Evolutionary conservation across 2,888 invertebrate genomes (phyloP), one percentile per base, ranked within the genome.

Genomic region (Meteorus colon): DNA sequence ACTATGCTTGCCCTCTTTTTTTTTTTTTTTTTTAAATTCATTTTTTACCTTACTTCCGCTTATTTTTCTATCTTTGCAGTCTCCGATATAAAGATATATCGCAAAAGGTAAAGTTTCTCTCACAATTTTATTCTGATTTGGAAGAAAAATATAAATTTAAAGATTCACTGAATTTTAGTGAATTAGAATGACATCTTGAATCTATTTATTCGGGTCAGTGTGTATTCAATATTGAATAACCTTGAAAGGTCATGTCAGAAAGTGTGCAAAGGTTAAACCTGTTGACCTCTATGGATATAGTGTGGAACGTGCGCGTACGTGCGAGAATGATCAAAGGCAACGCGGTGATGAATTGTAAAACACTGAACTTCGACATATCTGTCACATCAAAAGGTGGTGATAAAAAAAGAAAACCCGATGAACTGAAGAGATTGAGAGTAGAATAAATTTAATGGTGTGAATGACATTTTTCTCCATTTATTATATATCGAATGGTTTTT

Each of bases 301-400:
- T 41, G 41, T 19, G 4, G 24, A 24, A 27, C 19, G 16, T 12
- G 41, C 12, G 66, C 19, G 41, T 24, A 66, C 41, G 41, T 66
- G 55, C 55, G 55, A 55, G 41, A 66, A 10, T 27, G 66, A 66
- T 66, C 66, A 66, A 66, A 66, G 66, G 19, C 63, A 19, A 66
- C 19, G 41, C 41, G 37, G 19, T 37, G 37, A 41, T 41, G 37
- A 66, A 66, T 66, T 66, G 27, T 66, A 14, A 66, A 66, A 41
- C 41, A 41, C 16, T 65, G 65, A 65, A 31, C 65, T 66, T 45
- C 41, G 27, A 66, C 66, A 66, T 66, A 41, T 55, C 55, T 41
- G 2, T 37, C 10, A 19, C n/a, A 24, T 37, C 12, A 19, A 65
- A 65, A 10, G 24, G 37, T 48, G 48, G 48, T 48, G n/a, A 48